Evolutionary conservation across 2,797 vertebrate genomes (phyloP), one percentile per base, ranked within the genome.

Genomic region (Poliocrania exsul): DNA sequence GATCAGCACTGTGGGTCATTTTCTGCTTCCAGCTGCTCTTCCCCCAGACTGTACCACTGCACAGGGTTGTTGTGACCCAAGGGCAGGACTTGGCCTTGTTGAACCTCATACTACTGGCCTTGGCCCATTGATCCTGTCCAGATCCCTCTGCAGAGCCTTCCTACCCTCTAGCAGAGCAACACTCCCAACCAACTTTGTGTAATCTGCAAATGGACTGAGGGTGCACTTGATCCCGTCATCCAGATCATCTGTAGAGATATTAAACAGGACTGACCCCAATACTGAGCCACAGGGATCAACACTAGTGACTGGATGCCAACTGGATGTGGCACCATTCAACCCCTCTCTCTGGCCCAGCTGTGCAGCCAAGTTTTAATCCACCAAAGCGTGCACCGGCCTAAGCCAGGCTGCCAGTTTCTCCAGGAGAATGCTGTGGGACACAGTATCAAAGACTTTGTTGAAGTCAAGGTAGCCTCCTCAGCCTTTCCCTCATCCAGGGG

Each of bases 301-400:
- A 60, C 16, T 25, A 14, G 54, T 49, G 26, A 31, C 16, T 28
- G 35, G 15, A 13, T 21, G 9, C 20, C 20, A 47, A 28, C 20
- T 31, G 44, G 54, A 47, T 58, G 44, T 5, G 6, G 3, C 21
- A 60, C 16, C 15, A 37, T 31, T 60, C 33, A 25, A 5, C 29
- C 23, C 33, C 25, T 19, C 24, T 26, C 29, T 29, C 20, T 51
- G 38, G 25, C 5, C 11, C 8, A 6, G 26, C 11, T 0, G 0
- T 24, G 5, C 40, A 81, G 77, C 2, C 16, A 21, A 21, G 18
- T 67, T 10, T 40, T 53, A 53, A 53, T 8, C 10, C 29, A 67
- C 8, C 3, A 6, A 38, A 25, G 29, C 47, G 12, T 16, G 21
- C 40, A 40, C 33, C 12, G 47, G 33, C 25, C 25, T 5, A 47